Percentiles rank a stretch among this genome's conserved stretches.
phyloP scores from a whole-genome alignment of 2,113 vertebrate species.

The Indicator indicator region DNA sequence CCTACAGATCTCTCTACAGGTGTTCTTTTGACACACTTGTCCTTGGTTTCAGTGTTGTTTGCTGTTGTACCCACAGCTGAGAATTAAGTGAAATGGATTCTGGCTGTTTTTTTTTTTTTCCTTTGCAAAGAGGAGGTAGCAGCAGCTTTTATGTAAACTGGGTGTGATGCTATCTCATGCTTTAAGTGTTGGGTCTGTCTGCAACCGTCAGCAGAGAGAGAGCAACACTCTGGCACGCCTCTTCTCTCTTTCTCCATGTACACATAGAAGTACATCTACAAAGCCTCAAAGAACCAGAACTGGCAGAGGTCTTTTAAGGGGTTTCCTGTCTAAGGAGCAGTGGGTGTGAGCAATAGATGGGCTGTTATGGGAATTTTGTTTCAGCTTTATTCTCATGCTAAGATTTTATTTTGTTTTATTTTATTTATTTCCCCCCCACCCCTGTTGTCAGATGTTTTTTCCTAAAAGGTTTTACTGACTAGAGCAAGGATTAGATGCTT shows the following conservation, averaged over 20 bases:
- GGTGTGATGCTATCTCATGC: not conserved
- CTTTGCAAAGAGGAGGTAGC: not conserved
- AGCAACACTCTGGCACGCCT: not conserved
- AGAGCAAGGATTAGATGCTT: not conserved
- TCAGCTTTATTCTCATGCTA: constrained; percentile 36
- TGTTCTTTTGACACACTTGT: constrained; percentile 3
- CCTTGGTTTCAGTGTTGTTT: not conserved
- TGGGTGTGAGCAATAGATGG: constrained; percentile 15
- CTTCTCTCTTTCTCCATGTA: not conserved
- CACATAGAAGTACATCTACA: rapidly evolving
- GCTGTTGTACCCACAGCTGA: not conserved
- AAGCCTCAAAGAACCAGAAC: constrained; percentile 5
- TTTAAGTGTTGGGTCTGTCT: not conserved
- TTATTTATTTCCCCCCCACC: not conserved
- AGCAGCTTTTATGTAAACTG: constrained; percentile 23
- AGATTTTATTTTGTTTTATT: not conserved
- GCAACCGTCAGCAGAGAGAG: not conserved
- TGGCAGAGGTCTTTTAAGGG: constrained; percentile 35
- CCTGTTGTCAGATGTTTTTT: constrained; percentile 18
- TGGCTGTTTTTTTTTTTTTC: not conserved
- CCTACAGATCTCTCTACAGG: not conserved
- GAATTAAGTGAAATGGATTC: not conserved
- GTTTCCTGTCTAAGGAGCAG: constrained; percentile 42
- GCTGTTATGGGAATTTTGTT: constrained; percentile 25
- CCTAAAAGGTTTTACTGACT: constrained; percentile 37